phyloP scores from a whole-genome alignment of 1,140 invertebrate genomes.

The Drosophila murphyi region DNA sequence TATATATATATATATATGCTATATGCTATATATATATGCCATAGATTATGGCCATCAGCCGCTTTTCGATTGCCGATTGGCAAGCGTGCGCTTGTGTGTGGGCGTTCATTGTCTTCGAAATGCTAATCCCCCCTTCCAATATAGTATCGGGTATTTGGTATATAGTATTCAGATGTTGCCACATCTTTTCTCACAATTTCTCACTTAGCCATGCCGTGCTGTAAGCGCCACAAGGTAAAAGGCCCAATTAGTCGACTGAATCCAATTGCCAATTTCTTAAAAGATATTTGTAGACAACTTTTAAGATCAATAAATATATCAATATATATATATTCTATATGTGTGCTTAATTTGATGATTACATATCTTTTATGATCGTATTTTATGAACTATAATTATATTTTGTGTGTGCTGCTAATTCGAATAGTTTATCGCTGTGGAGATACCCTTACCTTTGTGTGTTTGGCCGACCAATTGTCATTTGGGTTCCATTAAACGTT shows the following conservation, averaged over 20 bases:
- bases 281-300: not conserved
- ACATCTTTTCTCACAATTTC: slow-evolving; percentile 9
- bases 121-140: slow-evolving; percentile 21
- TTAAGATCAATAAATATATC: not conserved
- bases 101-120: slow-evolving; percentile 31
- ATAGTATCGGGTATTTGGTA: no score
- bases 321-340: not conserved
- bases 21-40: not conserved
- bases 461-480: slow-evolving; percentile 36
- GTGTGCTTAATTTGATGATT: not conserved
- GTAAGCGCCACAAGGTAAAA: no score
- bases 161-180: slow-evolving; percentile 1
- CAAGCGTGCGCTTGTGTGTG: slow-evolving; percentile 22
- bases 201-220: no score
- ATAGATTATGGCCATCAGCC: slow-evolving; percentile 18
- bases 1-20: slow-evolving; percentile 6
- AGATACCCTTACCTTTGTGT: slow-evolving; percentile 20
- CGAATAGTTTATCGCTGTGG: not conserved
- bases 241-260: no score
- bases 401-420: not conserved
- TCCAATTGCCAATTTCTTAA: not conserved
- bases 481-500: slow-evolving; percentile 62
- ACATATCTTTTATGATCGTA: not conserved
- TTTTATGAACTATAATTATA: no score
- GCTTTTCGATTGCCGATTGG: slow-evolving; percentile 30